A percentile compares a stretch with the other conserved stretches of the same genome.
Conservation (phyloP, 1,140 invertebrate species). For the Pissodes strobi region DNA sequence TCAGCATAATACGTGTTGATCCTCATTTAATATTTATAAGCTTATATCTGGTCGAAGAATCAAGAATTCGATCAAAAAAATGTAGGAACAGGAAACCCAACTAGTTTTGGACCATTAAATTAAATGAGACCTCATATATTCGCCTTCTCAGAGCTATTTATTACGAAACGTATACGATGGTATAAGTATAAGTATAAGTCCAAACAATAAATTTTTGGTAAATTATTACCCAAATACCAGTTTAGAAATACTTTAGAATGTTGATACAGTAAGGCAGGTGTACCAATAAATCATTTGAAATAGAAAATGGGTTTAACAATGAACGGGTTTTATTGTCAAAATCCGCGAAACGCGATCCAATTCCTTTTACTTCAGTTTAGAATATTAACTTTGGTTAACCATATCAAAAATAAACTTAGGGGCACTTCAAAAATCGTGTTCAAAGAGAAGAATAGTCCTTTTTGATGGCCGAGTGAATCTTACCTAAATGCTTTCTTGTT, state of each 20-base stretch:
- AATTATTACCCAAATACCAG: neutral
- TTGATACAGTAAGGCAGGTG: conserved; percentile 9
- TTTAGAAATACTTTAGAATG: neutral
- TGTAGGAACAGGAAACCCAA: conserved; percentile 13
- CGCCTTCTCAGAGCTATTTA: conserved; percentile 10
- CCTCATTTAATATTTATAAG: conserved; percentile 6
- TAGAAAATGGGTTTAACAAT: too few relatives aligned
- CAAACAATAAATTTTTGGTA: conserved; percentile 8
- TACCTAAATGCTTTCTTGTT: too few relatives aligned
- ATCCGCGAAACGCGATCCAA: too few relatives aligned
- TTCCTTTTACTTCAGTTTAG: too few relatives aligned
- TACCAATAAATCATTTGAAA: neutral
- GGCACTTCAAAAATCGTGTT: too few relatives aligned
- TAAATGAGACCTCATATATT: conserved; percentile 18
- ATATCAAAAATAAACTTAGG: too few relatives aligned
- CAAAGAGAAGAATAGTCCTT: too few relatives aligned
- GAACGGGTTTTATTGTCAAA: too few relatives aligned
- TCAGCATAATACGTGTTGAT: conserved; percentile 4
- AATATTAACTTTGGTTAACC: too few relatives aligned
- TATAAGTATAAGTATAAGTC: neutral
- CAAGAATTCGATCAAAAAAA: conserved; percentile 11
- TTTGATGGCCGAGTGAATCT: too few relatives aligned
- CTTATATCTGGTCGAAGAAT: conserved; percentile 6
- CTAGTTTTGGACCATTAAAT: conserved; percentile 19
- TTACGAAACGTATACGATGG: conserved; percentile 4